A percentile compares a stretch with the other conserved stretches of the same genome.
Conservation (phyloP, 2,888 invertebrate genomes). For the Noctua janthina region DNA sequence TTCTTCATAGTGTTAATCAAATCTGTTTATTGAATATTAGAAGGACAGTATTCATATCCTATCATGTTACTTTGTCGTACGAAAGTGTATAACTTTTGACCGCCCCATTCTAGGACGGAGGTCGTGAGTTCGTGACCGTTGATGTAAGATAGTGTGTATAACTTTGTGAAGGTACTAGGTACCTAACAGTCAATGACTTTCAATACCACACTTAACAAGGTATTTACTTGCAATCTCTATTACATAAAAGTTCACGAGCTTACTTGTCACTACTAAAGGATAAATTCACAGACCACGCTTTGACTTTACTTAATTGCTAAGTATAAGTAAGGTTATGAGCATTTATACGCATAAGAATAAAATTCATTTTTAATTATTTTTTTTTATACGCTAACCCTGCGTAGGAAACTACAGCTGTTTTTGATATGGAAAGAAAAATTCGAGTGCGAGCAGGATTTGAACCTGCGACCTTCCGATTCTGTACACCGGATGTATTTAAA, state of each 20-base stretch:
- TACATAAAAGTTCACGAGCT: neutral
- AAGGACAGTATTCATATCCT: neutral
- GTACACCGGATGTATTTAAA: no score
- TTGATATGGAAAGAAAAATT: no score
- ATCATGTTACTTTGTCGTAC: neutral
- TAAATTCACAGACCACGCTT: no score
- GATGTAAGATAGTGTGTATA: neutral
- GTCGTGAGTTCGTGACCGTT: constrained; percentile 22
- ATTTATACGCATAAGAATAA: no score
- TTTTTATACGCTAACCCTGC: no score
- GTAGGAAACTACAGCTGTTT: no score
- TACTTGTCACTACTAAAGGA: no score
- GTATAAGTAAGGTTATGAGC: no score
- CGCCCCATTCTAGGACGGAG: constrained; percentile 1
- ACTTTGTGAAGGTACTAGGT: neutral
- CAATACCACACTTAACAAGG: neutral
- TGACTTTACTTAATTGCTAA: no score
- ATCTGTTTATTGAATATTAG: neutral
- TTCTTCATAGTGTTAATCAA: neutral
- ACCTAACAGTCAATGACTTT: neutral
- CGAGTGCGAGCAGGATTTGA: no score
- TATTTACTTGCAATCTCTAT: neutral
- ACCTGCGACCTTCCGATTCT: no score
- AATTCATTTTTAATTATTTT: no score
- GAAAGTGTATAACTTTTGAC: neutral